Percentiles rank a stretch among this genome's conserved stretches.
Conservation (phyloP, 2,888 invertebrate species). For the Prosapia bicincta region DNA sequence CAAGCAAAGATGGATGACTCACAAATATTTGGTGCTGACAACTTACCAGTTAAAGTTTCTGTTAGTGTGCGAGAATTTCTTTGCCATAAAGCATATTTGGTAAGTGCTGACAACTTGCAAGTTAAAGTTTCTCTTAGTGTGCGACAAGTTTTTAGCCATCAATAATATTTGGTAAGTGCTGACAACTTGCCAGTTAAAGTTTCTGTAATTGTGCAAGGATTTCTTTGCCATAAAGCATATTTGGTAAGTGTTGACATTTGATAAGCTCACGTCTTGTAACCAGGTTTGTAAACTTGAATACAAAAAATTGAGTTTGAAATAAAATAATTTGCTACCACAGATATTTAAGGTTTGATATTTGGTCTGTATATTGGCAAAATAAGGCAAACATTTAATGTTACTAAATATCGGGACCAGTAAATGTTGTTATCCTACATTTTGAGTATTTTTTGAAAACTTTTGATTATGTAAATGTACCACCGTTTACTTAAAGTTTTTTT, state of each 20-base stretch:
- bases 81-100: constrained; percentile 81
- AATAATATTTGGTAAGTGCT: constrained; percentile 64
- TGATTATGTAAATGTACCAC: too few species aligned
- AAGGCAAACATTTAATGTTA: too few species aligned
- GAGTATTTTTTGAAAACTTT: too few species aligned
- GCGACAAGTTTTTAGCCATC: constrained; percentile 83
- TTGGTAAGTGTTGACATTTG: constrained; percentile 49
- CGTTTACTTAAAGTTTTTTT: too few species aligned
- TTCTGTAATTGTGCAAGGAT: constrained; percentile 66
- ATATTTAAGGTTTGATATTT: too few species aligned
- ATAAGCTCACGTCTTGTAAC: too few species aligned
- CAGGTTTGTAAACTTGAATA: too few species aligned
- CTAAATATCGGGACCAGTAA: too few species aligned
- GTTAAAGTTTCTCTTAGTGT: constrained; percentile 49
- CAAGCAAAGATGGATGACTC: constrained; percentile 30
- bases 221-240: constrained; percentile 83
- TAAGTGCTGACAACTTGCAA: constrained; percentile 37
- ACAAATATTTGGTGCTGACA: constrained; percentile 26
- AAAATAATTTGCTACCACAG: too few species aligned
- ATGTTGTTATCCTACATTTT: too few species aligned
- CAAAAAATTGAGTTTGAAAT: too few species aligned
- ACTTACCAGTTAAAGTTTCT: constrained; percentile 37
- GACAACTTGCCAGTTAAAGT: constrained; percentile 37
- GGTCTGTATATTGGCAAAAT: too few species aligned
- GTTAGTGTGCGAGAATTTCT: constrained; percentile 74